Base-by-base conservation (phyloP, 1,140 invertebrate species). In the Drosophila albomicans region DNA sequence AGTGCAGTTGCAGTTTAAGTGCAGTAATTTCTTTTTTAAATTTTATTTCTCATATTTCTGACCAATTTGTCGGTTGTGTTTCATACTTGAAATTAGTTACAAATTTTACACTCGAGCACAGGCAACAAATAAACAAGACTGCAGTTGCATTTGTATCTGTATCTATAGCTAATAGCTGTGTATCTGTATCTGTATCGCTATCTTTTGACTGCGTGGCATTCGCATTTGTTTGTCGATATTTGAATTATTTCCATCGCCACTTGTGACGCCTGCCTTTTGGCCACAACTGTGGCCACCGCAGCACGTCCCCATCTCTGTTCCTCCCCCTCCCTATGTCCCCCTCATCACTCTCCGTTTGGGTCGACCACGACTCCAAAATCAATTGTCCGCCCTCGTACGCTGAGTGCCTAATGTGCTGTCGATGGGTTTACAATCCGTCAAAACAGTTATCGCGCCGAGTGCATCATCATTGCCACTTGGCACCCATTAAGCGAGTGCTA, bases 391-490 rank as follows among this genome's bases (percentile, higher is more conserved):
- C 45, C n/a, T 30, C 54, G 52, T 69, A 66, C 69, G 79, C 69
- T 75, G 80, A 88, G 77, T 80, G 84, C 77, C 80, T 77, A 81
- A 88, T 88, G 70, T 78, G 84, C 84, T 88, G 84, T 82, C 84
- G 84, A 88, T 88, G 81, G 85, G 77, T 88, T 88, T 88, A 88
- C 84, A 88, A 78, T 88, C 84, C 80, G 84, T 88, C 84, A 88
- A 88, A 87, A 88, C 82, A 82, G 70, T 82, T 77, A 57, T 70
- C 76, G 51, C 72, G 65, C 68, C 62, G 51, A 81, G 65, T 80
- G 69, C 79, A 75, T 80, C 84, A 78, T 77, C 74, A 66, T 65
- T 71, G 68, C n/a, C 68, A 72, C 72, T 69, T 67, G 82, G 63
- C 75, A 72, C 69, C 59, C 56, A 75, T 72, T 73, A 59, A 43